A percentile compares a stretch with the other conserved stretches of the same genome.
These are phyloP conservation scores for Hemibagrus wyckioides DNA, from an alignment of 2,113 vertebrate genomes.

Conservation along the genomic window DNA sequence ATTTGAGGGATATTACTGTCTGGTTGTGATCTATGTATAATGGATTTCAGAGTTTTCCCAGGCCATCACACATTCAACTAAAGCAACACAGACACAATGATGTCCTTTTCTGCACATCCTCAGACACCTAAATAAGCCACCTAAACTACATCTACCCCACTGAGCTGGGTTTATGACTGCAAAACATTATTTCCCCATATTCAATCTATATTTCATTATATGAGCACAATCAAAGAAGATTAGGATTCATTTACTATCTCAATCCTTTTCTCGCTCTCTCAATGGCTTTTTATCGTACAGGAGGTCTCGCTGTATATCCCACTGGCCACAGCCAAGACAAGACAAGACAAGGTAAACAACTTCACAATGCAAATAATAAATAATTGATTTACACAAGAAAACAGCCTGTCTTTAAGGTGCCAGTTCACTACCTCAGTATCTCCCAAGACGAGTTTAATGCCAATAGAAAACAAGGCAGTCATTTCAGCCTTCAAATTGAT, in stretches of 20 bases:
- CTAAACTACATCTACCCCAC: neutral
- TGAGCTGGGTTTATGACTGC: neutral
- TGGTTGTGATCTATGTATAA: neutral
- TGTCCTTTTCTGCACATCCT: neutral
- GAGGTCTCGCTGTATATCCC: neutral
- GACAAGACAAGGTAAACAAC: neutral
- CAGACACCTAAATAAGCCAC: neutral
- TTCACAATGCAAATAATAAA: slow-evolving; percentile 47
- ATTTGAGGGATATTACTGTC: neutral
- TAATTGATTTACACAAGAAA: slow-evolving; percentile 22
- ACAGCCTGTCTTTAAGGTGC: neutral
- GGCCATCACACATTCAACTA: neutral
- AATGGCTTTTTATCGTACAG: neutral
- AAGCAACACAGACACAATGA: neutral
- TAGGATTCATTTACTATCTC: neutral
- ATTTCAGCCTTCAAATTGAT: slow-evolving; percentile 19
- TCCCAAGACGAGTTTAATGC: neutral
- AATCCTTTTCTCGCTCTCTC: neutral
- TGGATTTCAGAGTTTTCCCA: neutral
- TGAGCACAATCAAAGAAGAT: neutral
- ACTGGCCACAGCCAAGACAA: neutral
- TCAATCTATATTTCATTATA: neutral
- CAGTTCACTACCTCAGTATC: neutral
- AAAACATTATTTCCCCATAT: neutral
- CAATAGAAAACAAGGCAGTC: slow-evolving; percentile 7